Percentiles rank a stretch among this genome's conserved stretches.
Conservation (phyloP, 2,113 vertebrate genomes). For the Anhinga anhinga region DNA sequence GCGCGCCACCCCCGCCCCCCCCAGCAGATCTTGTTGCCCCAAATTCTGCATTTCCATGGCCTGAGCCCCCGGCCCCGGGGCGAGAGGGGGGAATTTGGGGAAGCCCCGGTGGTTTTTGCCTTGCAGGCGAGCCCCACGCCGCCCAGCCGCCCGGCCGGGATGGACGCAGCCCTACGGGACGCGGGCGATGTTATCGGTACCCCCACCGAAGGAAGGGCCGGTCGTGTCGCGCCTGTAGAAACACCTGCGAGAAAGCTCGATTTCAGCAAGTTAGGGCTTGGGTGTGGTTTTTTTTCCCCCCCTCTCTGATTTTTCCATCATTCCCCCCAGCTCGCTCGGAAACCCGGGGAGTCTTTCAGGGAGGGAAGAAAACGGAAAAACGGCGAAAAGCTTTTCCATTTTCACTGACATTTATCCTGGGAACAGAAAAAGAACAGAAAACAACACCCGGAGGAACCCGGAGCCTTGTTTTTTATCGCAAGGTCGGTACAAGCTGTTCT, state of each 20-base stretch:
- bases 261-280: not conserved
- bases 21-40: too few species aligned
- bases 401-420: conserved; percentile 4
- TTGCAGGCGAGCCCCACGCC: fast-evolving
- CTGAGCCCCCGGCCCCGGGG: not conserved
- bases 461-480: not conserved
- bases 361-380: not conserved
- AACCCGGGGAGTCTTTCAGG: not conserved
- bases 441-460: not conserved
- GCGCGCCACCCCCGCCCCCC: too few species aligned
- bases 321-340: not conserved
- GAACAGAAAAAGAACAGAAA: conserved; percentile 23
- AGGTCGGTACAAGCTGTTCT: not conserved
- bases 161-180: too few species aligned
- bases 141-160: not conserved
- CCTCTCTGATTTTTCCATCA: not conserved
- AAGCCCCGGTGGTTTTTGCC: too few species aligned
- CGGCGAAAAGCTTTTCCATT: not conserved
- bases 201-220: fast-evolving
- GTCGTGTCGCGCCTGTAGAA: fast-evolving
- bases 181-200: fast-evolving
- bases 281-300: too few species aligned
- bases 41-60: fast-evolving
- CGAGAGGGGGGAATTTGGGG: not conserved
- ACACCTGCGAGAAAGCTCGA: not conserved